phyloP scores from a whole-genome alignment of 2,888 invertebrate genomes.

The Adineta ricciae region DNA sequence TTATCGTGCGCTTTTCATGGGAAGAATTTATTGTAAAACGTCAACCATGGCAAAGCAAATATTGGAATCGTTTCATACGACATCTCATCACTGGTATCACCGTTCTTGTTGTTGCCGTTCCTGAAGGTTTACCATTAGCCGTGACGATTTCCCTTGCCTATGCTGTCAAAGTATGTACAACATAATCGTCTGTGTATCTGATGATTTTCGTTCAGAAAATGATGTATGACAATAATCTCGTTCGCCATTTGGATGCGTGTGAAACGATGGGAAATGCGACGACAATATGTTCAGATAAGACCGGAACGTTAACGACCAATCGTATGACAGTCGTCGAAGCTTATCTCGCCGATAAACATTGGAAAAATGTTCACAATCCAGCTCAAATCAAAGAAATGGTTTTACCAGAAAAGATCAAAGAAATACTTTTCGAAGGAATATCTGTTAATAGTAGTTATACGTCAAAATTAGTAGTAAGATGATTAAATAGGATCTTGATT shows the following conservation, averaged over 20 bases:
- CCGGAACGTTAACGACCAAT: constrained; percentile 88
- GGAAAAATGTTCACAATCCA: background rate
- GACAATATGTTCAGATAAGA: constrained; percentile 98
- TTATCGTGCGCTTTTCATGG: constrained; percentile 87
- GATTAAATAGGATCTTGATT: background rate
- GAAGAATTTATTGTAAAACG: constrained; percentile 66
- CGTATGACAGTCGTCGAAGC: constrained; percentile 95
- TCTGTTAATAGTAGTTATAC: constrained; percentile 64
- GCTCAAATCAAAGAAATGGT: background rate
- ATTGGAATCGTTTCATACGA: constrained; percentile 82
- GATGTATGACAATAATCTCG: constrained; percentile 99
- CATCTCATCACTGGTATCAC: constrained; percentile 99
- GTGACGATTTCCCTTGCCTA: constrained; percentile 96
- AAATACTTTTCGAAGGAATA: background rate
- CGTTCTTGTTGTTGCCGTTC: constrained; percentile 95
- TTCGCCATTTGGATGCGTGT: constrained; percentile 96
- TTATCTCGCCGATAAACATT: constrained; percentile 61
- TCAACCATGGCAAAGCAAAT: constrained; percentile 42
- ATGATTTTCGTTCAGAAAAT: constrained; percentile 63
- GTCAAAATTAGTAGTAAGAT: constrained; percentile 65
- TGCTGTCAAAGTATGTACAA: constrained; percentile 65
- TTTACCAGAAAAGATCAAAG: background rate
- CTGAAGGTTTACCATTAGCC: constrained; percentile 93
- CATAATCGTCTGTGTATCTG: constrained; percentile 54
- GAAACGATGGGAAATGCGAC: constrained; percentile 99